phyloP scores from a whole-genome alignment of 2,888 invertebrate genomes.

The Rotaria macrura region DNA sequence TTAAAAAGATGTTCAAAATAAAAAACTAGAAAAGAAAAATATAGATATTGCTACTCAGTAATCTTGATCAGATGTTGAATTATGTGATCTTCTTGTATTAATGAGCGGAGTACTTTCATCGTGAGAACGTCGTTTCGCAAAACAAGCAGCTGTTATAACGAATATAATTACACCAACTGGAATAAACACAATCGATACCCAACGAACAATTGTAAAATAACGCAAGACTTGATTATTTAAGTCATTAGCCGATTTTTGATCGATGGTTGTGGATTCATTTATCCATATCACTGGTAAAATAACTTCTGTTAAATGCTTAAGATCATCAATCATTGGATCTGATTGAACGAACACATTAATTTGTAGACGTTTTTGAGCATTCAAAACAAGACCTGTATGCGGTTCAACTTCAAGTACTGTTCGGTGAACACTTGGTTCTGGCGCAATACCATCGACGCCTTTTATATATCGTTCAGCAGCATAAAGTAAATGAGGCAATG shows the following conservation, averaged over 20 bases:
- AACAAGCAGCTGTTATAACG: neutral
- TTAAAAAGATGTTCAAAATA: too few relatives aligned
- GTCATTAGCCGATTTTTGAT: neutral
- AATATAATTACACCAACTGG: slow-evolving; percentile 10
- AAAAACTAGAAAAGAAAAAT: neutral
- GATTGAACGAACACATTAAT: slow-evolving; percentile 33
- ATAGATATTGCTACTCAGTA: neutral
- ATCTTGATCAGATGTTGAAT: neutral
- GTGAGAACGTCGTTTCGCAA: neutral
- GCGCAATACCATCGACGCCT: slow-evolving; percentile 60
- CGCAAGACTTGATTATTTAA: neutral
- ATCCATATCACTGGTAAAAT: neutral
- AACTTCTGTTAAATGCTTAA: slow-evolving; percentile 24
- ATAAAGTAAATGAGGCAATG: slow-evolving; percentile 70
- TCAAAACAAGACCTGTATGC: slow-evolving; percentile 42
- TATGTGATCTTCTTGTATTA: neutral
- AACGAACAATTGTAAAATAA: neutral
- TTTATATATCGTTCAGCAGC: slow-evolving; percentile 60
- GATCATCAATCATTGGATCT: neutral
- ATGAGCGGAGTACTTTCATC: neutral
- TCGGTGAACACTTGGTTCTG: slow-evolving; percentile 59
- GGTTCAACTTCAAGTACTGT: slow-evolving; percentile 68
- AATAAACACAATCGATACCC: slow-evolving; percentile 14
- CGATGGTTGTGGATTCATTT: slow-evolving; percentile 20
- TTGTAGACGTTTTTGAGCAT: slow-evolving; percentile 36